Evolutionary conservation across 1,140 invertebrate genomes (phyloP).

Genomic region (Drosophila mayri): DNA sequence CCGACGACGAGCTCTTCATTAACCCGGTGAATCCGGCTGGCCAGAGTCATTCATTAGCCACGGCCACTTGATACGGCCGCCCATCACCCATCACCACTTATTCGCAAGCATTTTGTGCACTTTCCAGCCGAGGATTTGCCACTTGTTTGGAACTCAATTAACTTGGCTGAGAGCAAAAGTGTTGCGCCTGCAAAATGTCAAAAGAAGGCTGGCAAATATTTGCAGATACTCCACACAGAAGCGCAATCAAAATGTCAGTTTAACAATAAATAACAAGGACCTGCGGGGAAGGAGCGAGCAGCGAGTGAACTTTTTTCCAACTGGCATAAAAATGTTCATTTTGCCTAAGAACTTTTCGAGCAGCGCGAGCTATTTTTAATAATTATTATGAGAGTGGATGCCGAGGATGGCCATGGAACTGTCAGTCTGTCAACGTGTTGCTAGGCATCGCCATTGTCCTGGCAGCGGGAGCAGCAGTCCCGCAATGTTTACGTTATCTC

Average conservation of each 20-base stretch:
- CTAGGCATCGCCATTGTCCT: slow-evolving; percentile 34
- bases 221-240: slow-evolving; percentile 58
- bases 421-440: slow-evolving; percentile 60
- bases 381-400: slow-evolving; percentile 61
- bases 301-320: slow-evolving; percentile 1
- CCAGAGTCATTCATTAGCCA: slow-evolving; percentile 38
- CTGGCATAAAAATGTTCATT: slow-evolving; percentile 32
- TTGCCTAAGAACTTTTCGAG: slow-evolving; percentile 51
- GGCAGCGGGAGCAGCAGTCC: slow-evolving; percentile 23
- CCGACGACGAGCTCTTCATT: slow-evolving; percentile 36
- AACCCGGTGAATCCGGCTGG: slow-evolving; percentile 10
- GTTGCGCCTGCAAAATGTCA: slow-evolving; percentile 54
- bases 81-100: neutral
- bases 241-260: slow-evolving; percentile 75
- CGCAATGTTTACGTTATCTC: slow-evolving; percentile 78
- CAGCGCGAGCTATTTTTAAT: slow-evolving; percentile 67
- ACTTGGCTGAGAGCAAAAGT: slow-evolving; percentile 43
- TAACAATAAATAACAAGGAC: slow-evolving; percentile 64
- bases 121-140: slow-evolving; percentile 21
- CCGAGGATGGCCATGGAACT: slow-evolving; percentile 10
- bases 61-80: slow-evolving; percentile 1
- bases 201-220: slow-evolving; percentile 68
- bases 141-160: slow-evolving; percentile 76
- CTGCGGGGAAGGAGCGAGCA: neutral
- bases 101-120: slow-evolving; percentile 20